Percentiles rank a stretch among this genome's conserved stretches.
These are phyloP conservation scores for Trypoxylus dichotomus DNA, from an alignment of 1,140 invertebrate species.

Conservation along the genomic window DNA sequence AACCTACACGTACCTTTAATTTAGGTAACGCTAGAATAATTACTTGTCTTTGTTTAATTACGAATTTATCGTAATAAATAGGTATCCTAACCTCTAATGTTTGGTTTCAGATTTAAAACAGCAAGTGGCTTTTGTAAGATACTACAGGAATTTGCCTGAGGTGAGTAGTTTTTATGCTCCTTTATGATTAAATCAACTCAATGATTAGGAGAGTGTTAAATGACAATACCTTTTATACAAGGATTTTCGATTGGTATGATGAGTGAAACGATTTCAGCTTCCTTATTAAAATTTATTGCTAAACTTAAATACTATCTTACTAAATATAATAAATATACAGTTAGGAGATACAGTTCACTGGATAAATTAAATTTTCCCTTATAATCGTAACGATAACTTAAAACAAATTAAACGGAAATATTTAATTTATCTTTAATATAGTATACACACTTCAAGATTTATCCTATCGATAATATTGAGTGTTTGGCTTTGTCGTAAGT, in stretches of 20 bases:
- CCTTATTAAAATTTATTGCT: neutral
- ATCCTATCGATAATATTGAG: constrained; percentile 16
- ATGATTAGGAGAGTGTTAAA: neutral
- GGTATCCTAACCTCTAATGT: neutral
- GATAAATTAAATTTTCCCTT: too few species aligned
- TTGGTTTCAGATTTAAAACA: neutral
- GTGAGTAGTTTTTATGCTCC: neutral
- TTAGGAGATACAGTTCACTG: neutral
- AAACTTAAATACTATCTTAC: constrained; percentile 4
- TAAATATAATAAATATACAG: neutral
- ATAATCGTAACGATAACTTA: too few species aligned
- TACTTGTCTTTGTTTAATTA: neutral
- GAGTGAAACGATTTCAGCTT: neutral
- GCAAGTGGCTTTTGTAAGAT: constrained; percentile 11
- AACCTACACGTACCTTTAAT: neutral
- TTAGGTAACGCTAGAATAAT: neutral
- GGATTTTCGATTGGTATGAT: too few species aligned
- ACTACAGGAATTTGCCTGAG: constrained; percentile 9
- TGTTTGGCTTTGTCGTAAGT: constrained; percentile 28
- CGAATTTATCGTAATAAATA: neutral
- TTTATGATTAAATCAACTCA: neutral
- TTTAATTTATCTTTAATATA: too few species aligned
- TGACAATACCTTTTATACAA: neutral
- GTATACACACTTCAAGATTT: neutral
- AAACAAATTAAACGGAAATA: too few species aligned